Evolutionary conservation across 1,140 invertebrate species (phyloP), one percentile per base, ranked within the genome.

Genomic region (Scaptomyza pallida): DNA sequence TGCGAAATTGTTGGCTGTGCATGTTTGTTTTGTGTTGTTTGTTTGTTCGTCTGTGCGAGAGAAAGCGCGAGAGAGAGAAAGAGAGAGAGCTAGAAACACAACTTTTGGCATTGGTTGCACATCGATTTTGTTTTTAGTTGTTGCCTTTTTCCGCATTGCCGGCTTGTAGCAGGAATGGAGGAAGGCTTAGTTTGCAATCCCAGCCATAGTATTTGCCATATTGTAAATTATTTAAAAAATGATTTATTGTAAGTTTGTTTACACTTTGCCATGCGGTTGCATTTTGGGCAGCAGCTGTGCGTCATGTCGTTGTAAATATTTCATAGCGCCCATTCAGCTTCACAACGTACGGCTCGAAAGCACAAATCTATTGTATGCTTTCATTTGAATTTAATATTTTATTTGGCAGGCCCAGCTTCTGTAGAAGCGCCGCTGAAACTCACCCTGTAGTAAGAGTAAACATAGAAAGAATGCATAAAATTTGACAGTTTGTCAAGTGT

Each of bases 381-480:
- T 77, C 81, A 86, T 85, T 76, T 80, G 80, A 86, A 86, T 85
- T 85, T 77, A 85, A 85, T 85, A 85, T 85, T 85, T 85, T 65
- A 85, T 86, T 69, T 59, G 47, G 69, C 64, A 41, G 43, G 40
- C 26, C 30, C 2, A 30, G 26, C 9, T 9, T 1, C 2, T 30
- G 8, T 30, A 30, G 9, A 30, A 60, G 45, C 50, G 30, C 43
- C 17, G 19, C 48, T 17, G 5, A 0, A 9, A 62, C 33, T 62
- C 64, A 54, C 60, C 50, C 67, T 43, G 12, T 43, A 55, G 1
- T n/a, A 2, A 4, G 3, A n/a, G 2, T 1, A 9, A n/a, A 1
- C 33, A 12, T 37, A 3, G 12, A 37, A 2, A 1, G n/a, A 37
- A 37, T 5, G 12, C n/a, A n/a, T 0, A 3, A n/a, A 37, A 4